These are phyloP conservation scores for Lampris megalopsis DNA, from an alignment of 2,113 vertebrate genomes.

Conservation along the genomic window DNA sequence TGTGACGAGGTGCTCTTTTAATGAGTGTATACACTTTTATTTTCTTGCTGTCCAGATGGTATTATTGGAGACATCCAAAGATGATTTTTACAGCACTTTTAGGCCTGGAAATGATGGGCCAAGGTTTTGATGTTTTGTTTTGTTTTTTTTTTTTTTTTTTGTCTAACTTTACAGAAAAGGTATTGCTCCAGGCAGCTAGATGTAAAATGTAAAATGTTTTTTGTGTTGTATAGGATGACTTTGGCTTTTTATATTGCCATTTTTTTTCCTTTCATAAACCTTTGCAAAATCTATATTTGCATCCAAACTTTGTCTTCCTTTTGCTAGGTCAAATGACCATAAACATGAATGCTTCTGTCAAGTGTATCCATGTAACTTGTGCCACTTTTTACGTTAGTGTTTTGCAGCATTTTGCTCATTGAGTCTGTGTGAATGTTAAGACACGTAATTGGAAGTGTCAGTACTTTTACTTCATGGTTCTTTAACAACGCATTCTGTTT, in stretches of 20 bases:
- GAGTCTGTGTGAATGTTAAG: constrained; percentile 8
- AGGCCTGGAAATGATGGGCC: constrained; percentile 75
- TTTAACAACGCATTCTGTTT: constrained; percentile 5
- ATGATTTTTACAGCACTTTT: constrained; percentile 85
- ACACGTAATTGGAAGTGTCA: constrained; percentile 5
- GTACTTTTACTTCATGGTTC: constrained; percentile 5
- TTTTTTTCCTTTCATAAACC: constrained; percentile 53
- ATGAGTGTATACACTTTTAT: constrained; percentile 50
- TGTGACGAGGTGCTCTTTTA: constrained; percentile 56
- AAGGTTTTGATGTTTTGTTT: constrained; percentile 41
- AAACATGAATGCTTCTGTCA: constrained; percentile 54
- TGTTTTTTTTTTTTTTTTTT: constrained; percentile 64
- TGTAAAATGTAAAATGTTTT: constrained; percentile 66
- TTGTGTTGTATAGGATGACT: constrained; percentile 66
- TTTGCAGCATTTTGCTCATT: constrained; percentile 37
- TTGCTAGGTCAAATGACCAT: constrained; percentile 47
- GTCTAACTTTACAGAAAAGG: constrained; percentile 69
- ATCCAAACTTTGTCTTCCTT: constrained; percentile 66
- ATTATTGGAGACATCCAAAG: constrained; percentile 82
- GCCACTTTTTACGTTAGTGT: constrained; percentile 55
- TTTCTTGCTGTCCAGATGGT: constrained; percentile 65
- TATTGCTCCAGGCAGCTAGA: constrained; percentile 81
- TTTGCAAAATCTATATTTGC: constrained; percentile 54
- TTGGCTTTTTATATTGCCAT: constrained; percentile 63
- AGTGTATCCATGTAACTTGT: constrained; percentile 54